Evolutionary conservation across 2,888 invertebrate species (phyloP).

Genomic region (Lysandra bellargus): DNA sequence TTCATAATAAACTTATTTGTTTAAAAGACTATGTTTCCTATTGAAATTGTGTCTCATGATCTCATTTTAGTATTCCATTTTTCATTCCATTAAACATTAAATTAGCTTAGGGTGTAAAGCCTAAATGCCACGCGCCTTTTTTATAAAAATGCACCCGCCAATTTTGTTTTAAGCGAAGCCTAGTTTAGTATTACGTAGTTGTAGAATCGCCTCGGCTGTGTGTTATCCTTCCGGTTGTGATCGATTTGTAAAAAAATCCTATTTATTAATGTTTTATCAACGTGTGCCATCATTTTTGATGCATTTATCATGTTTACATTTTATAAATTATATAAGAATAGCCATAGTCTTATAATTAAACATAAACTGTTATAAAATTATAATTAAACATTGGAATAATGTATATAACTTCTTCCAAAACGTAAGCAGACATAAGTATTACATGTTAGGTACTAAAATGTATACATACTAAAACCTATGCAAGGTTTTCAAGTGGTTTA

Average conservation of each 20-base stretch:
- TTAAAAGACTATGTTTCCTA: background rate
- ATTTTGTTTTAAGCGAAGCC: conserved; percentile 11
- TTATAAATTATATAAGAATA: conserved; percentile 9
- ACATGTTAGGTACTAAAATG: background rate
- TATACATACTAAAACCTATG: background rate
- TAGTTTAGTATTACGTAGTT: conserved; percentile 28
- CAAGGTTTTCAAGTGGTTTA: background rate
- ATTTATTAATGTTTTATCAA: conserved; percentile 7
- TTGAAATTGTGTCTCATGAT: background rate
- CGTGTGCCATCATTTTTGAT: conserved; percentile 32
- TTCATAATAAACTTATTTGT: background rate
- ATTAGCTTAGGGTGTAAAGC: background rate
- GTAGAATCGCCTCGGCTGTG: conserved; percentile 35
- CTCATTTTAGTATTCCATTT: conserved; percentile 7
- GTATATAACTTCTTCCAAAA: background rate
- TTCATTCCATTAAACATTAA: background rate
- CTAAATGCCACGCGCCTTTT: background rate
- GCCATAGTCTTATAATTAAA: background rate
- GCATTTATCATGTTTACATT: conserved; percentile 32
- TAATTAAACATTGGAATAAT: background rate
- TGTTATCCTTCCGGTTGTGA: conserved; percentile 40
- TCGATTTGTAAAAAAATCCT: conserved; percentile 30
- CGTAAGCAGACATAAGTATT: background rate
- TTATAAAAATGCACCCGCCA: conserved; percentile 26
- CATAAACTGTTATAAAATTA: background rate